A percentile compares a stretch with the other conserved stretches of the same genome.
These are phyloP conservation scores for Aphrocallistes beatrix DNA, from an alignment of 37 sponge, comb jelly and placozoan genomes.

Conservation along the genomic window DNA sequence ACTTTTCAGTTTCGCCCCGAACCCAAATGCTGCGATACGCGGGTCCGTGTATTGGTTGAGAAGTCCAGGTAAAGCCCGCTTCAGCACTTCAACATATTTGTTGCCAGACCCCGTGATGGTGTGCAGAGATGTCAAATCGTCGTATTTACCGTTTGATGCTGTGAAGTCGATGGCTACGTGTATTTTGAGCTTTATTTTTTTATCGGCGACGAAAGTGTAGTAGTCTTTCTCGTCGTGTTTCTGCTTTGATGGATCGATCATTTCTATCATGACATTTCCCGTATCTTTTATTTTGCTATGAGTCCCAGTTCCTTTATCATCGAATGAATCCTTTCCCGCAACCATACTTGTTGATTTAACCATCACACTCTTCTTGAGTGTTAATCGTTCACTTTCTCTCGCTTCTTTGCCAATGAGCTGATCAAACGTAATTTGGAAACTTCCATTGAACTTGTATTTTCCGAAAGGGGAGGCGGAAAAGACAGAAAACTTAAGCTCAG, in stretches of 20 bases:
- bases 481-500: not conserved
- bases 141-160: not conserved
- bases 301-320: not conserved
- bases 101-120: not conserved
- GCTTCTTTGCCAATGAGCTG: too few species aligned
- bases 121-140: not conserved
- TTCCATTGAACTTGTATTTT: not conserved
- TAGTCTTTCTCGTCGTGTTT: not conserved
- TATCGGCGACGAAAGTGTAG: not conserved
- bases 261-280: not conserved
- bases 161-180: slow-evolving; percentile 8
- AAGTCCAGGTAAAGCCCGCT: not conserved
- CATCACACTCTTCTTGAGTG: not conserved
- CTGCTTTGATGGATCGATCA: not conserved
- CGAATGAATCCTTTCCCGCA: not conserved
- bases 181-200: not conserved
- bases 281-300: not conserved
- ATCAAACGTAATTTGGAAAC: not conserved
- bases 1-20: slow-evolving; percentile 33
- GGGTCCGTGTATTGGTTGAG: slow-evolving; percentile 21
- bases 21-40: slow-evolving; percentile 24
- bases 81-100: not conserved
- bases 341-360: not conserved
- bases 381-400: too few species aligned
- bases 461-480: not conserved